Evolutionary conservation across 1,140 invertebrate genomes (phyloP).

Genomic region (Brevipalpus yothersi): DNA sequence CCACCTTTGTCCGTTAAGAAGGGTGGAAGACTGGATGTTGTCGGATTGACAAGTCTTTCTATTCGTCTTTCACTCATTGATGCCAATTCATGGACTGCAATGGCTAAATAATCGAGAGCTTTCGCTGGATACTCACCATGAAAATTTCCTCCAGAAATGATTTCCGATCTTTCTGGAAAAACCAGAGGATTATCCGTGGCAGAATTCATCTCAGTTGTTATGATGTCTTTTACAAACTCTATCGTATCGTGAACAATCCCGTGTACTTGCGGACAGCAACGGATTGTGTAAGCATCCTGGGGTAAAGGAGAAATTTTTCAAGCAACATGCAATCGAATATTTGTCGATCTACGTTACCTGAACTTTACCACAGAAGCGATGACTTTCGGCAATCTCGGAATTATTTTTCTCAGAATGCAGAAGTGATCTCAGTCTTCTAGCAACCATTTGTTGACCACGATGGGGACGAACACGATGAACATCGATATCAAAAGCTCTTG

Average conservation of each 20-base stretch:
- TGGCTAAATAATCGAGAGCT: slow-evolving; percentile 41
- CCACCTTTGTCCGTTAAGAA: slow-evolving; percentile 43
- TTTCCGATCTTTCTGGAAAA: slow-evolving; percentile 37
- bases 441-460: slow-evolving; percentile 36
- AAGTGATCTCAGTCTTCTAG: slow-evolving; percentile 31
- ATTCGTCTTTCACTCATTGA: slow-evolving; percentile 43
- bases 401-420: slow-evolving; percentile 39
- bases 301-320: no score
- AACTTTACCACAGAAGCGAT: slow-evolving; percentile 40
- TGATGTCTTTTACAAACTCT: slow-evolving; percentile 33
- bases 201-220: slow-evolving; percentile 41
- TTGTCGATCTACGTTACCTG: slow-evolving; percentile 18
- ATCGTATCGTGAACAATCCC: slow-evolving; percentile 44
- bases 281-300: slow-evolving; percentile 38
- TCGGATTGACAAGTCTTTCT: slow-evolving; percentile 42
- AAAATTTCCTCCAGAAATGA: slow-evolving; percentile 44
- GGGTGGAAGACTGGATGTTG: slow-evolving; percentile 36
- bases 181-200: slow-evolving; percentile 49
- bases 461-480: slow-evolving; percentile 40
- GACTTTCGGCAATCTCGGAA: slow-evolving; percentile 43
- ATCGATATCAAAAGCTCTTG: slow-evolving; percentile 38
- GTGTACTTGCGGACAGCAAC: slow-evolving; percentile 42
- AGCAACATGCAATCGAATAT: no score
- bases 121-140: slow-evolving; percentile 51
- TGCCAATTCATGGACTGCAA: slow-evolving; percentile 42